Evolutionary conservation across 2,113 vertebrate genomes (phyloP).

Genomic region (Stegostoma tigrinum): DNA sequence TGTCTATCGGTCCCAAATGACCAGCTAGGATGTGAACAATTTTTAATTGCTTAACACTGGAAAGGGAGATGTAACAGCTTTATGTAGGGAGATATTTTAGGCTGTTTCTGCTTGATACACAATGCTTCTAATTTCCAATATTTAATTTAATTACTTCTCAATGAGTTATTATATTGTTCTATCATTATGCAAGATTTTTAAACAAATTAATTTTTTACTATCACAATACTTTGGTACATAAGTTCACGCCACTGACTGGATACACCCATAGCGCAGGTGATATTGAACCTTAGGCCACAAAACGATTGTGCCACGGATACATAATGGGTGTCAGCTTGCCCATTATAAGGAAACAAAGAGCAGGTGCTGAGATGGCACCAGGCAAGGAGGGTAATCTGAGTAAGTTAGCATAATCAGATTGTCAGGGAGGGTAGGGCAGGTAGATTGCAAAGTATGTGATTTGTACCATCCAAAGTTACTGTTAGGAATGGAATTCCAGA

Average conservation of each 20-base stretch:
- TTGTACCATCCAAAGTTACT: no score
- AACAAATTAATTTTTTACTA: not conserved
- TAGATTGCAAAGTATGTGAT: no score
- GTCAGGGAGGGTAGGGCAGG: not conserved
- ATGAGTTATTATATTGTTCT: not conserved
- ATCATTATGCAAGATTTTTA: not conserved
- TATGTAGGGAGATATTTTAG: not conserved
- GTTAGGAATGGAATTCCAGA: no score
- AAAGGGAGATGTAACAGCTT: not conserved
- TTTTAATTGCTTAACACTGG: not conserved
- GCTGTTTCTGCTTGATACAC: not conserved
- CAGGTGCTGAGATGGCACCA: not conserved
- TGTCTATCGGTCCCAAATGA: not conserved
- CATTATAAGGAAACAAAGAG: not conserved
- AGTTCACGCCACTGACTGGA: not conserved
- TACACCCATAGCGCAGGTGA: not conserved
- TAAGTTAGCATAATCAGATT: not conserved
- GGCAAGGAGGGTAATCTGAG: not conserved
- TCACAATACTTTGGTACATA: not conserved
- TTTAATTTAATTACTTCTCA: not conserved
- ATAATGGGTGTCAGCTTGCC: not conserved
- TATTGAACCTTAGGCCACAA: not conserved
- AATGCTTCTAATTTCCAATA: not conserved
- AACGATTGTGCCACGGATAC: not conserved
- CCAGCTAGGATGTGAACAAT: not conserved